Evolutionary conservation across 1,140 invertebrate species (phyloP), one percentile per base, ranked within the genome.

Genomic region (Steinernema feltiae): DNA sequence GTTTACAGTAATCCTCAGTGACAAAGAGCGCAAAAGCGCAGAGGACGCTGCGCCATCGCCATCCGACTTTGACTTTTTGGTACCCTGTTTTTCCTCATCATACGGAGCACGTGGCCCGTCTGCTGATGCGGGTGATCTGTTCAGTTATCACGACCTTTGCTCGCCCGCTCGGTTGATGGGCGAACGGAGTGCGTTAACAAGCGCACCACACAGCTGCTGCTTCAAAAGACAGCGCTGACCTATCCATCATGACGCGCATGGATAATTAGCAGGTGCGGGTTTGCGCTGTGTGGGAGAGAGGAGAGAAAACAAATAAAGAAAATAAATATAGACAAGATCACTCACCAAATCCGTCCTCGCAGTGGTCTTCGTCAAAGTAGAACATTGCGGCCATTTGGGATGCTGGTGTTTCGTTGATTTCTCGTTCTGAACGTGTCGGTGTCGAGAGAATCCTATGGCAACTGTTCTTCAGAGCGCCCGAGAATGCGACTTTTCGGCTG

Each of bases 211-310:
- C 35, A 7, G 35, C 35, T 41, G 35, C 35, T 41, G 35, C 18
- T 41, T 41, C 7, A 41, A 7, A 63, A 63, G 7, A 46, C 41
- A 46, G 41, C 41, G 7, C 7, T 27, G 24, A 27, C 53, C 2
- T 15, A 63, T 27, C 24, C 53, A 63, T 15, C 7, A 41, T 18
- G 35, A n/a, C 7, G 53, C 53, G 53, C 53, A 63, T 63, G 53
- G 53, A 7, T 63, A 63, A 63, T 63, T 63, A 63, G 53, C 53
- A 63, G 53, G 53, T 63, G 53, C 53, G 53, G 24, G 53, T 3
- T 7, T 15, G 15, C 24, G 53, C 24, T 63, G 2, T 27, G 24
- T n/a, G 2, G 24, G 12, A 63, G 53, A 7, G 53, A 7, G 53
- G 24, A n/a, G 24, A 63, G 53, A 63, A 15, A 63, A 46, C 7